phyloP scores from a whole-genome alignment of 2,888 invertebrate genomes.

The Galerucella calmariensis region DNA sequence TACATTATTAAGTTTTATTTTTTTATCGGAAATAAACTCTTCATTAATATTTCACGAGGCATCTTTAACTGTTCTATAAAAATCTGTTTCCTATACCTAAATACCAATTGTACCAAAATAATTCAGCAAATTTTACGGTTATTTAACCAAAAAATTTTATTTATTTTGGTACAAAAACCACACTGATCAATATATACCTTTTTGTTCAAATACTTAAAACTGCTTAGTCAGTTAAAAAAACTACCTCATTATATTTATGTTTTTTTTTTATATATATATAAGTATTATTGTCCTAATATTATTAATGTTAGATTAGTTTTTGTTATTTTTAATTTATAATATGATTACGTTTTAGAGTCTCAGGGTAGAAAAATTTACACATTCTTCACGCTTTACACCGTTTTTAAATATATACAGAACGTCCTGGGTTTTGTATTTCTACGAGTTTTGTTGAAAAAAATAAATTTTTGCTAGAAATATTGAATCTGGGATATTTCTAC shows the following conservation, averaged over 20 bases:
- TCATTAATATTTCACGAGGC: neutral
- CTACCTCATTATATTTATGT: constrained; percentile 60
- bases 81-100: neutral
- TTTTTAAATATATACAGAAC: constrained; percentile 18
- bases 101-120: neutral
- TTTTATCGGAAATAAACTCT: no score
- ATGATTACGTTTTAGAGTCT: constrained; percentile 52
- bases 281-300: constrained; percentile 57
- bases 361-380: constrained; percentile 53
- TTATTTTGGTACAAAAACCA: constrained; percentile 19
- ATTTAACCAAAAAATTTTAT: neutral
- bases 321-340: constrained; percentile 52
- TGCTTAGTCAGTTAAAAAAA: constrained; percentile 54
- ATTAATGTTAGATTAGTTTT: constrained; percentile 48
- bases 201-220: constrained; percentile 56
- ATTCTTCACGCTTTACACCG: constrained; percentile 29
- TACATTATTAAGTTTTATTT: no score
- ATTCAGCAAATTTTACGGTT: neutral
- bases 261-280: constrained; percentile 44
- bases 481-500: constrained; percentile 17
- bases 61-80: neutral
- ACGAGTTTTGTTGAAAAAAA: constrained; percentile 15
- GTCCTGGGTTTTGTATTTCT: neutral
- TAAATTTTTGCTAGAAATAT: constrained; percentile 30
- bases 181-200: constrained; percentile 23